A percentile compares a stretch with the other conserved stretches of the same genome.
These are phyloP conservation scores for Tragelaphus buxtoni DNA, from an alignment of 2,113 vertebrate species.

Conservation along the genomic window DNA sequence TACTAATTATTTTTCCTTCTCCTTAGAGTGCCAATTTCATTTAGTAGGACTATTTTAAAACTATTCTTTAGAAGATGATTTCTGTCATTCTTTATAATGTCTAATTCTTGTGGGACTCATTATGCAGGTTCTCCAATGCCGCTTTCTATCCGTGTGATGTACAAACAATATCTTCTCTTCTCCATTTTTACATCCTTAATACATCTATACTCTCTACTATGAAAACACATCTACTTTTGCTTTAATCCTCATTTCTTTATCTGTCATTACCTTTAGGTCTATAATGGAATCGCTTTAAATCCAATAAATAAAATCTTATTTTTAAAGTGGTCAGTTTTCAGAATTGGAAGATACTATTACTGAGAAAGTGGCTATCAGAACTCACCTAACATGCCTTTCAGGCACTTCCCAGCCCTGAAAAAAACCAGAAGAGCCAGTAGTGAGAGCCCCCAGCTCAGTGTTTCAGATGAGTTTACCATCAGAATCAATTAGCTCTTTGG, in stretches of 20 bases:
- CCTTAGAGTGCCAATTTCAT: slow-evolving; percentile 42
- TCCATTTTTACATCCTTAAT: neutral
- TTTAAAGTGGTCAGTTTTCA: neutral
- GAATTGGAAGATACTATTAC: neutral
- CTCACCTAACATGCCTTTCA: neutral
- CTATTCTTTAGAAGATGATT: slow-evolving; percentile 54
- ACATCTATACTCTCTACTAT: neutral
- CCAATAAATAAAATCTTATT: slow-evolving; percentile 18
- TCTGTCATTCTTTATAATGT: slow-evolving; percentile 57
- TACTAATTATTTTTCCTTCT: slow-evolving; percentile 45
- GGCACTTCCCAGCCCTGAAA: neutral
- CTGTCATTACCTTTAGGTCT: neutral
- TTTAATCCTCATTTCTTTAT: slow-evolving; percentile 1
- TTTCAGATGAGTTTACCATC: neutral
- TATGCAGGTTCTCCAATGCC: neutral
- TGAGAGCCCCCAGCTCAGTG: neutral
- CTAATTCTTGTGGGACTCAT: slow-evolving; percentile 47
- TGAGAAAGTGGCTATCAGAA: neutral
- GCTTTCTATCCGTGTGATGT: slow-evolving; percentile 20
- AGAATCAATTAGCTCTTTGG: slow-evolving; percentile 24
- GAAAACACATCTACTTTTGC: slow-evolving; percentile 22
- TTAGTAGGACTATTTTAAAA: slow-evolving; percentile 59
- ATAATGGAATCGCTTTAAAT: slow-evolving; percentile 37
- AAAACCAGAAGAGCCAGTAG: neutral
- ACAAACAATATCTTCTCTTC: slow-evolving; percentile 49